Conservation (phyloP, 2,113 vertebrate genomes). For the Miniopterus natalensis region DNA sequence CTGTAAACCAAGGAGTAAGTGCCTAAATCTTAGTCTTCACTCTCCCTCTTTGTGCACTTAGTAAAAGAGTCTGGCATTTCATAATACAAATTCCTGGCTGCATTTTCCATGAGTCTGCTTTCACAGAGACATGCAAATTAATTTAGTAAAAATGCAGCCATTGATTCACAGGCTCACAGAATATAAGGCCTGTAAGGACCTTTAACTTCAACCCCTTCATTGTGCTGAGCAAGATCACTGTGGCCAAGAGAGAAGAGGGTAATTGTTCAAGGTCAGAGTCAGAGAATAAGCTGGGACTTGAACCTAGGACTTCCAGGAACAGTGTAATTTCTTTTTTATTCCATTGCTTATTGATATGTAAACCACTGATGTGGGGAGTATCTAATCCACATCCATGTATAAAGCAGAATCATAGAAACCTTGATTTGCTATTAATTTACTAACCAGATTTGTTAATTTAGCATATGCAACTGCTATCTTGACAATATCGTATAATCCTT, state of each 20-base stretch:
- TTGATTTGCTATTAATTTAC: conserved; percentile 13
- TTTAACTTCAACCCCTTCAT: neutral
- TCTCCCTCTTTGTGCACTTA: neutral
- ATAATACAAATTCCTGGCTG: conserved; percentile 46
- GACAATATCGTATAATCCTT: neutral
- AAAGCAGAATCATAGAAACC: neutral
- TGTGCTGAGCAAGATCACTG: neutral
- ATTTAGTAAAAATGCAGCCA: conserved; percentile 21
- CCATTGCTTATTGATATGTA: neutral
- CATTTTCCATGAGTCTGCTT: conserved; percentile 25
- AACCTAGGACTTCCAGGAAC: neutral
- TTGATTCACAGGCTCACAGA: neutral
- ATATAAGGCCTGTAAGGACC: neutral
- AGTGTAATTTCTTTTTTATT: neutral
- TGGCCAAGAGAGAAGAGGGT: neutral
- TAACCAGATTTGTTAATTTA: neutral
- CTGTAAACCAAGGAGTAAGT: conserved; percentile 2
- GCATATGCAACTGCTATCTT: neutral
- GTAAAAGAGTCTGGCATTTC: conserved; percentile 19
- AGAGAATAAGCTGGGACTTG: neutral
- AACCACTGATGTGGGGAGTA: neutral
- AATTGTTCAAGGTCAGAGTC: neutral
- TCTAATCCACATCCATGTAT: neutral
- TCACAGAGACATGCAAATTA: conserved; percentile 16
- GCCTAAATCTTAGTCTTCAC: neutral